phyloP scores from a whole-genome alignment of 2,888 invertebrate genomes.

The Laothoe populi region DNA sequence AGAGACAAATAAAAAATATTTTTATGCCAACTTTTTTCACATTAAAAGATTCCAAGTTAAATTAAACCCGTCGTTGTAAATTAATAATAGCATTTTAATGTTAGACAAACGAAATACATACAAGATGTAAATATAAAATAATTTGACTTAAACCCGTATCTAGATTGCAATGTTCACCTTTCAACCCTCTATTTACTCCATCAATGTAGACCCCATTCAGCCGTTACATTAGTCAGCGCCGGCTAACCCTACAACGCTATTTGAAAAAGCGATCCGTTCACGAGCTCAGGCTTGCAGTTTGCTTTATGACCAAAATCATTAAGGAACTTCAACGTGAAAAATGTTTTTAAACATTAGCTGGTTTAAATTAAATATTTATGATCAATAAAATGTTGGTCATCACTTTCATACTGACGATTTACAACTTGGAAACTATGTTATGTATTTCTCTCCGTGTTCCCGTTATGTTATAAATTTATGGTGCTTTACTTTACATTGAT shows the following conservation, averaged over 20 bases:
- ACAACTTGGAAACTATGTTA: no score
- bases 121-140: not conserved
- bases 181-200: conserved; percentile 37
- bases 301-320: conserved; percentile 46
- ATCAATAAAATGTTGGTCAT: no score
- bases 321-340: conserved; percentile 27
- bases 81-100: no score
- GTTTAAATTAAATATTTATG: no score
- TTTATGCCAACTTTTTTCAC: no score
- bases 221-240: conserved; percentile 48
- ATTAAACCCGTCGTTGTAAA: no score
- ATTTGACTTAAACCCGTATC: not conserved
- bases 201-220: conserved; percentile 50
- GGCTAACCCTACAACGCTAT: conserved; percentile 40
- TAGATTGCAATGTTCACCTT: not conserved
- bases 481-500: no score
- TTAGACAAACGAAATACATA: not conserved
- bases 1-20: no score
- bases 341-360: not conserved
- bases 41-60: no score
- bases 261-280: conserved; percentile 44
- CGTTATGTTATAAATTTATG: no score
- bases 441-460: no score
- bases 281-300: conserved; percentile 45
- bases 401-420: no score